Evolutionary conservation across 2,113 vertebrate genomes (phyloP).

Genomic region (Pelobates fuscus): DNA sequence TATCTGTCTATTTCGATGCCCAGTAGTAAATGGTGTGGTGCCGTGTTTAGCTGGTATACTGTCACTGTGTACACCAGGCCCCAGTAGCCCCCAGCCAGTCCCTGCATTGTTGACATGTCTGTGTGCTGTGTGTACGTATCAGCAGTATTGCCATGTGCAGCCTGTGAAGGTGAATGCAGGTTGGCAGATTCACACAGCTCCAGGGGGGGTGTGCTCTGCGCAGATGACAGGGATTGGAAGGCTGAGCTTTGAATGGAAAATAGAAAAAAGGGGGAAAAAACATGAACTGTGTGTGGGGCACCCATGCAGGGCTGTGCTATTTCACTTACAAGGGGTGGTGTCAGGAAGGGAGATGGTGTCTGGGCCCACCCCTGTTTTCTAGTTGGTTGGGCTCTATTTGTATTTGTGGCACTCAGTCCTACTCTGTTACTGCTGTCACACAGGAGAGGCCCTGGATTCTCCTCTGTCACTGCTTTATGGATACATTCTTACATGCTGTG

Average conservation of each 20-base stretch:
- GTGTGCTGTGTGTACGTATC: constrained; percentile 26
- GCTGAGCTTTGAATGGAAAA: neutral
- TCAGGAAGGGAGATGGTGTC: neutral
- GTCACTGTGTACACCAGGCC: no score
- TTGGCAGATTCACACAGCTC: neutral
- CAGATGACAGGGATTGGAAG: neutral
- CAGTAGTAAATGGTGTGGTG: no score
- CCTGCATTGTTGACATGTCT: neutral
- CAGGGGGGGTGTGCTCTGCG: constrained; percentile 8
- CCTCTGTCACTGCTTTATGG: no score
- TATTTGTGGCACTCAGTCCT: neutral
- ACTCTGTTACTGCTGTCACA: no score
- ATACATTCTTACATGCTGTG: no score
- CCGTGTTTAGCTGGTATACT: no score
- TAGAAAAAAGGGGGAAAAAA: neutral
- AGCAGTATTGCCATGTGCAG: constrained; percentile 28
- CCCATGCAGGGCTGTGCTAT: neutral
- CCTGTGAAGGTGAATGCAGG: constrained; percentile 21
- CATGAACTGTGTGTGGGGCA: neutral
- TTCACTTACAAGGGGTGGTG: neutral
- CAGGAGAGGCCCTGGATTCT: no score
- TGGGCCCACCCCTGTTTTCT: neutral
- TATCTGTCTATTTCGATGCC: no score
- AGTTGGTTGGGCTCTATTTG: constrained; percentile 7
- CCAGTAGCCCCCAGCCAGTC: no score